Evolutionary conservation across 2,888 invertebrate species (phyloP).

Genomic region (Agrilus biguttatus): DNA sequence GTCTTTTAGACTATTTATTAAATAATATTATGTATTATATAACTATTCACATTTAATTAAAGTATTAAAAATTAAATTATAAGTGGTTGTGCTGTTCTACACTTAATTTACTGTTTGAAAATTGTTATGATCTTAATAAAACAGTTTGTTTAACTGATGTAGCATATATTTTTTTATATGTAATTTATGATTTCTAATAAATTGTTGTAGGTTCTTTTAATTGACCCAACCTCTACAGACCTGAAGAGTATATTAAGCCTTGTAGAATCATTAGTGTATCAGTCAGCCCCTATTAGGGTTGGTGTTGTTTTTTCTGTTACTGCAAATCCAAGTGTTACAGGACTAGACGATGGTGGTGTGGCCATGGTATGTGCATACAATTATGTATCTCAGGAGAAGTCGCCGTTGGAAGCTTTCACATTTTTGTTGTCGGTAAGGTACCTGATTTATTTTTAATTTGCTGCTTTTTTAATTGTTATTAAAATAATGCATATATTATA

Average conservation of each 20-base stretch:
- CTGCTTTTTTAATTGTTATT: too few relatives aligned
- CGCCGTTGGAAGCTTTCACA: slow-evolving; percentile 60
- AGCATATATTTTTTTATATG: neutral
- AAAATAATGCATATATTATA: too few relatives aligned
- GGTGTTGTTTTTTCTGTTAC: slow-evolving; percentile 71
- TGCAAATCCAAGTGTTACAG: slow-evolving; percentile 38
- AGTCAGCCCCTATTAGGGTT: slow-evolving; percentile 79
- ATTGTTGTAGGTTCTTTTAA: slow-evolving; percentile 54
- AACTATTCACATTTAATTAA: too few relatives aligned
- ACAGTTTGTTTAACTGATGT: too few relatives aligned
- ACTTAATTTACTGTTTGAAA: too few relatives aligned
- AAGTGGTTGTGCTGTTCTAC: too few relatives aligned
- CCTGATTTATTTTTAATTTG: too few relatives aligned
- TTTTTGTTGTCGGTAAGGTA: slow-evolving; percentile 68
- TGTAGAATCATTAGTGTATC: slow-evolving; percentile 80
- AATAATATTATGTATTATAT: too few relatives aligned
- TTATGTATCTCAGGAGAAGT: slow-evolving; percentile 67
- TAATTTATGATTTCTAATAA: neutral
- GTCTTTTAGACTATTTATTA: too few relatives aligned
- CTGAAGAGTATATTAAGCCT: slow-evolving; percentile 66
- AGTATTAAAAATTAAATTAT: too few relatives aligned
- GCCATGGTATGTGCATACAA: slow-evolving; percentile 83
- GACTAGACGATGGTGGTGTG: slow-evolving; percentile 57
- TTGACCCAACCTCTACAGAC: slow-evolving; percentile 63
- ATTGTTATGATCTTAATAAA: too few relatives aligned